Base-by-base conservation (phyloP, 2,888 invertebrate species). In the Callosobruchus maculatus region DNA sequence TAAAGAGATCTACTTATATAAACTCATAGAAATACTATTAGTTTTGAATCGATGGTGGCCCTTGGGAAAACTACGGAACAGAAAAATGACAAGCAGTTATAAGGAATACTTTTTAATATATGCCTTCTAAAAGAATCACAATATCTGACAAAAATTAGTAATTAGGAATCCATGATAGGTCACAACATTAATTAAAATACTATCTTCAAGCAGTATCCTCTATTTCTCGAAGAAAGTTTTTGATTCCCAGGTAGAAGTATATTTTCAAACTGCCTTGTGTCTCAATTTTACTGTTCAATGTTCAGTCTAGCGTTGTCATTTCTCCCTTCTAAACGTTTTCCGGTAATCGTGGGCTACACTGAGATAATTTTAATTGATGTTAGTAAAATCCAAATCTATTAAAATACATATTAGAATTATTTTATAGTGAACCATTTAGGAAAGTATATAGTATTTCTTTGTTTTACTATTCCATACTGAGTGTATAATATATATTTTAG, bases 291-390 rank as follows among this genome's bases (percentile, higher is more conserved):
- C n/a, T n/a, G n/a, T n/a, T n/a, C n/a, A n/a, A n/a, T n/a, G n/a
- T n/a, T n/a, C n/a, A n/a, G n/a, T n/a, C 26, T 7, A 26, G 26
- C 26, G 26, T 26, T 3, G 3, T 18, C 49, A 49, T 49, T 49
- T 49, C 1, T 49, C 13, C 1, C 13, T 49, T 49, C 13, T 49
- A 13, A 18, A 18, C 18, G 13, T 49, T 49, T 49, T 49, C 49
- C 18, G 3, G 3, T 49, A 49, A 18, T 49, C 49, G 1, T 49
- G 49, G 49, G 49, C 49, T 49, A 49, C 13, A 49, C 18, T 49
- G 1, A 13, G 82, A 78, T 82, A 78, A 80, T 82, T 83, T 83
- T 82, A 82, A 83, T 84, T 82, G 82, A 79, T 82, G 81, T 82
- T 83, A 81, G 82, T 79, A 79, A 79, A 79, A 77, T 79, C 80